These are phyloP conservation scores for Matsumurasca onukii DNA, from an alignment of 1,140 invertebrate genomes.

Conservation along the genomic window DNA sequence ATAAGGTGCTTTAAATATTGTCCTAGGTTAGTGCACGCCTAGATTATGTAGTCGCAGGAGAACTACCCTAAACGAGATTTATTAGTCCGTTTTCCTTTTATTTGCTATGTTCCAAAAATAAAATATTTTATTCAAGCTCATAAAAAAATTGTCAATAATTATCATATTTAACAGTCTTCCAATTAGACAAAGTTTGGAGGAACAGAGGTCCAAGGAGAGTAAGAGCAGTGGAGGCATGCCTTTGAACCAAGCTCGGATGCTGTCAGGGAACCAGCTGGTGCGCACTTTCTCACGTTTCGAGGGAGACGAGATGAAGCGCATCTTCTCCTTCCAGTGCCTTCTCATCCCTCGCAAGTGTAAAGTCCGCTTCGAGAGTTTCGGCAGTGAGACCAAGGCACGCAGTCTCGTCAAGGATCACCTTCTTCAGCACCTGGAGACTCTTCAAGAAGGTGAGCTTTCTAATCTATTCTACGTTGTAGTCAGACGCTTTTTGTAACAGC, in stretches of 20 bases:
- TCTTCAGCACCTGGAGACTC: conserved; percentile 51
- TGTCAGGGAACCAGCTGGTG: conserved; percentile 56
- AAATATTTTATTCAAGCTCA: not conserved
- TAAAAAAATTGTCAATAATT: not conserved
- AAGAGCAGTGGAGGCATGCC: conserved; percentile 1
- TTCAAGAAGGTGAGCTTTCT: conserved; percentile 36
- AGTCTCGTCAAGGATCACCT: conserved; percentile 57
- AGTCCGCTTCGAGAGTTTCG: conserved; percentile 58
- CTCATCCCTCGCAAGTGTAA: conserved; percentile 51
- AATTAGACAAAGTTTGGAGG: not conserved
- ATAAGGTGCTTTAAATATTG: too few species aligned
- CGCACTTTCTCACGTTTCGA: conserved; percentile 58
- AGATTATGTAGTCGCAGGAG: too few species aligned
- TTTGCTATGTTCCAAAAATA: too few species aligned
- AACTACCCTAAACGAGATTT: not conserved
- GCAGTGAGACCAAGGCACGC: conserved; percentile 57
- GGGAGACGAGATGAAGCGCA: conserved; percentile 57
- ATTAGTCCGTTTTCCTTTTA: too few species aligned
- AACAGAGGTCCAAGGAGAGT: conserved; percentile 40
- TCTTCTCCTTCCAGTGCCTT: conserved; percentile 58
- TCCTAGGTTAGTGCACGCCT: too few species aligned
- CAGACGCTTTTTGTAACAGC: too few species aligned
- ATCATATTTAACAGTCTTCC: not conserved
- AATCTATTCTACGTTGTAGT: too few species aligned
- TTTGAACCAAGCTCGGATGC: conserved; percentile 52